Evolutionary conservation across 2,113 vertebrate genomes (phyloP).

Genomic region (Cynoglossus semilaevis): DNA sequence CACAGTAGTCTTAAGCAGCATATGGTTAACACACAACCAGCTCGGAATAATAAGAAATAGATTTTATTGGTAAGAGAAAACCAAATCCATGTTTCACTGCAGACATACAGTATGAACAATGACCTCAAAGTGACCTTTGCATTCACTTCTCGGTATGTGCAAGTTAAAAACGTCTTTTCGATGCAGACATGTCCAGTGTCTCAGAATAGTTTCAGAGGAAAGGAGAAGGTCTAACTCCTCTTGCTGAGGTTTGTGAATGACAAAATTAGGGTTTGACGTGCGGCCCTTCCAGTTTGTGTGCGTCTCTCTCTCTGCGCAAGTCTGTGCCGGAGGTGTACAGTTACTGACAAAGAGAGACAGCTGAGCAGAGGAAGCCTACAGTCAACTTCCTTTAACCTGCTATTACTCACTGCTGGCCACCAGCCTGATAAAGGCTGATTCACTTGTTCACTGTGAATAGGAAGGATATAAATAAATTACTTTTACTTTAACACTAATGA

Average conservation of each 20-base stretch:
- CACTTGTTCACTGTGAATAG: neutral
- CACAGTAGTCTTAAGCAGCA: too few species aligned
- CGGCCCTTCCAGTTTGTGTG: neutral
- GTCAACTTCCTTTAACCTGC: slow-evolving; percentile 11
- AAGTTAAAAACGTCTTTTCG: too few species aligned
- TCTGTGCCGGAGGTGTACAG: slow-evolving; percentile 15
- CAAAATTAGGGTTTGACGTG: neutral
- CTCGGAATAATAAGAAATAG: too few species aligned
- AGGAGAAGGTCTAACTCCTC: neutral
- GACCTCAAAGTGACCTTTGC: too few species aligned
- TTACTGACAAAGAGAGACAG: slow-evolving; percentile 39
- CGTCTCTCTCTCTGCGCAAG: neutral
- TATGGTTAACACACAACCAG: too few species aligned
- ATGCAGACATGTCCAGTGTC: neutral
- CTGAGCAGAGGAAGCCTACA: slow-evolving; percentile 27
- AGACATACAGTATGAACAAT: too few species aligned
- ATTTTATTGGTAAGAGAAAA: too few species aligned
- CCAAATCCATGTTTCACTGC: too few species aligned
- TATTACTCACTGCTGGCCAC: neutral
- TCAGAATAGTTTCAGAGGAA: neutral
- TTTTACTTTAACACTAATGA: too few species aligned
- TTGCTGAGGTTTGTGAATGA: slow-evolving; percentile 4
- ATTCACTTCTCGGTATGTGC: too few species aligned
- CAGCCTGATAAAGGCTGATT: neutral
- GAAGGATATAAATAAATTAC: too few species aligned